Evolutionary conservation across 2,888 invertebrate genomes (phyloP).

Genomic region (Rutpela maculata): DNA sequence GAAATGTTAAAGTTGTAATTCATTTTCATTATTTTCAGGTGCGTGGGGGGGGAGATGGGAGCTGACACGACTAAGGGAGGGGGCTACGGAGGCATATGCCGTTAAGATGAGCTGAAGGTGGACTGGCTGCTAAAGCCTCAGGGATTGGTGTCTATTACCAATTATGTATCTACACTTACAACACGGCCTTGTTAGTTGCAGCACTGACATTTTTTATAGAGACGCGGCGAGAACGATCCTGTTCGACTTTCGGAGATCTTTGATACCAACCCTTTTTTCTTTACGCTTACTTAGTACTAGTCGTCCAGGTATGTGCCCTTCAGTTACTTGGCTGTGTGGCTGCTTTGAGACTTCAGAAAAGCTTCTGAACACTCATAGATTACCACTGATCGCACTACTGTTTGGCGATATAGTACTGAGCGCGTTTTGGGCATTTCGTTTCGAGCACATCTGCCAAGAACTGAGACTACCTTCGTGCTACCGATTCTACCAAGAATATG

Average conservation of each 20-base stretch:
- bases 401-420: constrained; percentile 91
- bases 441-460: constrained; percentile 79
- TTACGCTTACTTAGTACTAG: constrained; percentile 89
- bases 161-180: constrained; percentile 95
- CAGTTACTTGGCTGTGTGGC: constrained; percentile 89
- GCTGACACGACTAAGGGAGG: constrained; percentile 72
- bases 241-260: constrained; percentile 80
- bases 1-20: constrained; percentile 1
- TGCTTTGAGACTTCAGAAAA: constrained; percentile 87
- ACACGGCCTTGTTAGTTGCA: constrained; percentile 89
- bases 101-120: constrained; percentile 75
- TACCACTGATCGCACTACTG: constrained; percentile 85
- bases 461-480: constrained; percentile 80
- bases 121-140: constrained; percentile 75
- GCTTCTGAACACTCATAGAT: constrained; percentile 89
- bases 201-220: constrained; percentile 87
- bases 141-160: constrained; percentile 82
- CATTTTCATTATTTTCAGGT: constrained; percentile 76
- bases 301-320: constrained; percentile 81
- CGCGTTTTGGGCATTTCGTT: constrained; percentile 86
- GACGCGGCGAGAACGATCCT: constrained; percentile 84
- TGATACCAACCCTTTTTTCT: constrained; percentile 87
- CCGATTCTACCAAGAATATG: constrained; percentile 82
- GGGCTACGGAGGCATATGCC: constrained; percentile 74
- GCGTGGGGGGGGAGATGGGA: constrained; percentile 76